Base-by-base conservation (phyloP, 2,113 vertebrate species). In the Chloropsis cyanopogon region DNA sequence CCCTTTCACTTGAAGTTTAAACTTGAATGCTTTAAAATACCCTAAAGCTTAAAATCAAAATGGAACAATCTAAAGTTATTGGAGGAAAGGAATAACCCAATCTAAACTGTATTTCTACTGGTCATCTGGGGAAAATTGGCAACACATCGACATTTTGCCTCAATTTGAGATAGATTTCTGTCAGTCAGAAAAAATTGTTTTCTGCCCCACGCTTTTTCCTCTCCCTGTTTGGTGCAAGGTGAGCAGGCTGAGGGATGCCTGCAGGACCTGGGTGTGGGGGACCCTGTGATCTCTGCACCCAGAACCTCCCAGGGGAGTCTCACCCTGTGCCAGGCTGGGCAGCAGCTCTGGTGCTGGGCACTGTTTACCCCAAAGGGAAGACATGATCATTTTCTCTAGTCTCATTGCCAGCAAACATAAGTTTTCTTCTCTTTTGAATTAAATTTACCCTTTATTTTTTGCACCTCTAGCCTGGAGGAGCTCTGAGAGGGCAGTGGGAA, bases 51-150 rank as follows among this genome's bases (percentile, higher is more conserved):
- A 14, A 91, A 86, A 83, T 83, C 86, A 42, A 95, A 92, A 83
- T 56, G 68, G 92, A 94, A 44, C 90, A 88, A 93, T 93, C 90
- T 93, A 1, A 86, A 88, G 80, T 80, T 93, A 61, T 90, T 80
- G 86, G 71, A 77, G 68, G 65, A 46, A 77, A 86, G 52, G 82
- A 88, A 75, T 64, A 91, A 91, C 72, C 66, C 86, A 90, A 71
- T 81, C 83, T 78, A 52, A 59, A 47, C 59, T 26, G 60, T 37
- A 56, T 83, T 94, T 90, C 72, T 90, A 33, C 37, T 63, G 82
- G 71, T 53, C 88, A 50, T 94, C 86, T 77, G 46, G 82, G 80
- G 92, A 44, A 92, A 94, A 96, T 86, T 81, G 88, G 47, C 68
- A 54, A 37, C 50, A 52, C 35, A 14, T 81, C 46, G 33, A 54